Evolutionary conservation across 2,797 vertebrate species (phyloP).

Genomic region (Danionella dracula): DNA sequence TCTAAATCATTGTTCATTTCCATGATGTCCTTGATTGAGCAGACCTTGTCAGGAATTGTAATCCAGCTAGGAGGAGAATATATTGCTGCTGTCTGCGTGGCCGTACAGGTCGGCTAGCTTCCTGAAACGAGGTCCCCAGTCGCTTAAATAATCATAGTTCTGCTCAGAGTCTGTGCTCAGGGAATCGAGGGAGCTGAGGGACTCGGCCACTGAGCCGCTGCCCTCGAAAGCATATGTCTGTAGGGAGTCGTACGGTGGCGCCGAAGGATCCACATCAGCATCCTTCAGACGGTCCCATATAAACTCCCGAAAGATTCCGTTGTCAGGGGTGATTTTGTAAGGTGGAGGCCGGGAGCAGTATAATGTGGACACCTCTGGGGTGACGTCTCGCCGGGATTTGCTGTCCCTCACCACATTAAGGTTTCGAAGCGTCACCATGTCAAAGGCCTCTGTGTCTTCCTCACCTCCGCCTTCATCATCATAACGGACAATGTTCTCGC

Average conservation of each 20-base stretch:
- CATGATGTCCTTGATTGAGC: conserved; percentile 25
- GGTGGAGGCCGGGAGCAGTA: conserved; percentile 68
- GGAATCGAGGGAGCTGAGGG: conserved; percentile 83
- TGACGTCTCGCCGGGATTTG: conserved; percentile 78
- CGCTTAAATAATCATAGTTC: conserved; percentile 82
- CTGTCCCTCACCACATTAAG: conserved; percentile 73
- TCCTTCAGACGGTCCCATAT: conserved; percentile 82
- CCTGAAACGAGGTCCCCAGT: conserved; percentile 86
- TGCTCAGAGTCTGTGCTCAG: conserved; percentile 83
- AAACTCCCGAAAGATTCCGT: conserved; percentile 82
- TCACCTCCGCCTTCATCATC: conserved; percentile 90
- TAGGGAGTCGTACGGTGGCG: conserved; percentile 82
- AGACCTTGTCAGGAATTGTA: conserved; percentile 17
- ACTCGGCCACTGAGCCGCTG: conserved; percentile 74
- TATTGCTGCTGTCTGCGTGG: conserved; percentile 60
- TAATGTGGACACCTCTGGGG: conserved; percentile 77
- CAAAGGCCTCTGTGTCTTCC: conserved; percentile 88
- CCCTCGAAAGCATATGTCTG: conserved; percentile 87
- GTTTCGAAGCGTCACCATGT: conserved; percentile 83
- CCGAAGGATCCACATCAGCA: conserved; percentile 76
- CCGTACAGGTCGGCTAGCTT: conserved; percentile 85
- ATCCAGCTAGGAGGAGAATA: conserved; percentile 63
- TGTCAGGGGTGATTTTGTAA: conserved; percentile 69
- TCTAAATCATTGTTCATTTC: conserved; percentile 25
- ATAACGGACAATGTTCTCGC: conserved; percentile 85